These are phyloP conservation scores for Palloptera scutellata DNA, from an alignment of 2,888 invertebrate genomes.

Conservation along the genomic window DNA sequence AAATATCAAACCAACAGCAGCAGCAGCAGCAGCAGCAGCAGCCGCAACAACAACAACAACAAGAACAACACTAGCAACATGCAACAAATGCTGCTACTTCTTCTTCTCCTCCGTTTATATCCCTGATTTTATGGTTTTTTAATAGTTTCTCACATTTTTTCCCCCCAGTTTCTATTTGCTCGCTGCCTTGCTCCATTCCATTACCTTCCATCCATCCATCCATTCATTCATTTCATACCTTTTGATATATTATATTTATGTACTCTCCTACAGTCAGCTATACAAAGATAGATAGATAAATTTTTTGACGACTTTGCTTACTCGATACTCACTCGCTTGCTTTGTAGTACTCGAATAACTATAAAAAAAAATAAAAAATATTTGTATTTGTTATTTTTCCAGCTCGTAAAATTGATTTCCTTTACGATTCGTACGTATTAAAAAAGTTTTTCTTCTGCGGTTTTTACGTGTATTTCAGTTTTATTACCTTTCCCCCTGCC, in stretches of 20 bases:
- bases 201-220: too few species aligned
- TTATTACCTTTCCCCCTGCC: background rate
- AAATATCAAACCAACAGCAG: too few species aligned
- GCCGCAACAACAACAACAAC: background rate
- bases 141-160: constrained; percentile 58
- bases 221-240: too few species aligned
- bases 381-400: constrained; percentile 47
- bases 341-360: background rate
- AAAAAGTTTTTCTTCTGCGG: constrained; percentile 5
- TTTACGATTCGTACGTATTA: constrained; percentile 26
- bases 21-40: background rate
- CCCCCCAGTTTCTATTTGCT: too few species aligned
- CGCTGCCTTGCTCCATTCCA: too few species aligned
- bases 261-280: background rate
- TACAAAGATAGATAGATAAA: background rate
- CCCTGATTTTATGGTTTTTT: constrained; percentile 57
- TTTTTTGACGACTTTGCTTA: background rate
- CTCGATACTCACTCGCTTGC: background rate
- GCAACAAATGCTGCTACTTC: constrained; percentile 15
- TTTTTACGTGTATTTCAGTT: constrained; percentile 13
- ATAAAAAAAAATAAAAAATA: constrained; percentile 30
- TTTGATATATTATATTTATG: background rate
- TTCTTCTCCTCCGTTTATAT: constrained; percentile 3
- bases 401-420: constrained; percentile 58
- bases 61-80: background rate